Conservation (phyloP, 1,140 invertebrate genomes). For the Pantala flavescens region DNA sequence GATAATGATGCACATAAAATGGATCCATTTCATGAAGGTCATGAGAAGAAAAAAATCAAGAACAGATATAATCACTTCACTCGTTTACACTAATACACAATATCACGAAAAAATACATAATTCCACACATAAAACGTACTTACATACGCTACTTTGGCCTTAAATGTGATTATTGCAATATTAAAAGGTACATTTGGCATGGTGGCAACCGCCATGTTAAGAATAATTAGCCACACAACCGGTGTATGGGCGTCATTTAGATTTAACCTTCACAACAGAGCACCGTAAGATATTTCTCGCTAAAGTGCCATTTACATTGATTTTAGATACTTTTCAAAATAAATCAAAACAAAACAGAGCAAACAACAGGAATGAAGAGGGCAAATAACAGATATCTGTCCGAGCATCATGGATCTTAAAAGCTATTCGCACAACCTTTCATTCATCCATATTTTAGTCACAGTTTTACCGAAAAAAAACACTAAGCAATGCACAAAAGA, state of each 20-base stretch:
- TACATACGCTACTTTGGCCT: neutral
- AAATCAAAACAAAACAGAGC: neutral
- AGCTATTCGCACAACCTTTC: neutral
- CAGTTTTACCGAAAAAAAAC: neutral
- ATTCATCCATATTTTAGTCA: neutral
- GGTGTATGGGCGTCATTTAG: constrained; percentile 7
- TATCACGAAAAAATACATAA: no score
- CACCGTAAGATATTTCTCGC: no score
- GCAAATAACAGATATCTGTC: neutral
- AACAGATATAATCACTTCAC: neutral
- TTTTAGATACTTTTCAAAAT: neutral
- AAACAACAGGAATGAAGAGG: neutral
- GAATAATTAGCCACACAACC: constrained; percentile 9
- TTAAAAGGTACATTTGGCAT: constrained; percentile 6
- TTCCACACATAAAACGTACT: neutral
- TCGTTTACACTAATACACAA: neutral
- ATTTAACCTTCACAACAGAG: neutral
- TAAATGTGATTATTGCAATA: neutral
- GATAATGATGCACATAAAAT: neutral
- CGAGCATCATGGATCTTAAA: constrained; percentile 1
- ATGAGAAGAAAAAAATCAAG: neutral
- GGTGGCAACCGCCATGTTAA: constrained; percentile 7
- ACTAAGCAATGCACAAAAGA: neutral
- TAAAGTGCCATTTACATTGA: no score
- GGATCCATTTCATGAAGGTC: constrained; percentile 4